Percentiles rank a stretch among this genome's conserved stretches.
phyloP scores from a whole-genome alignment of 2,888 invertebrate species.

The Noctua pronuba region DNA sequence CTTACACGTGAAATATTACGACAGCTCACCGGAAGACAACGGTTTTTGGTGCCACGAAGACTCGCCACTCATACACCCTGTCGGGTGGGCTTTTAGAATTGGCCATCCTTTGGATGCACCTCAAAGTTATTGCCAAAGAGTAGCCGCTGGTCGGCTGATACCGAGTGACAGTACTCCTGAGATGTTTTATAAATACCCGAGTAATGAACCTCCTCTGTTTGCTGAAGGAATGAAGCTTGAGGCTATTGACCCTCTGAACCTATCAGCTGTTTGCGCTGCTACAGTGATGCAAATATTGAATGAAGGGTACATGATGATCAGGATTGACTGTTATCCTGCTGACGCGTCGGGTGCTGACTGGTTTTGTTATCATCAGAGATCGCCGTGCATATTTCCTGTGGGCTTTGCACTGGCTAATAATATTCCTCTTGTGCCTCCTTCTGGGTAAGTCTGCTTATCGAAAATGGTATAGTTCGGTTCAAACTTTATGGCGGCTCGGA shows the following conservation, averaged over 20 bases:
- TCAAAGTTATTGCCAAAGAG: slow-evolving; percentile 93
- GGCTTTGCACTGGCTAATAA: slow-evolving; percentile 97
- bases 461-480: too few relatives aligned
- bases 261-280: slow-evolving; percentile 98
- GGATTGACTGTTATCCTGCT: slow-evolving; percentile 97
- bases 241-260: slow-evolving; percentile 98
- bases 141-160: slow-evolving; percentile 93
- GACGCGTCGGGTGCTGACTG: slow-evolving; percentile 97
- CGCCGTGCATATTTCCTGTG: slow-evolving; percentile 98
- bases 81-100: slow-evolving; percentile 98
- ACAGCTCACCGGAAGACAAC: slow-evolving; percentile 94
- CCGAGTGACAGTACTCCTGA: slow-evolving; percentile 95
- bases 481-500: too few relatives aligned
- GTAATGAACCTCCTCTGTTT: slow-evolving; percentile 91
- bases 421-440: slow-evolving; percentile 96
- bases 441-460: slow-evolving; percentile 82
- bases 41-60: slow-evolving; percentile 99
- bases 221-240: slow-evolving; percentile 98
- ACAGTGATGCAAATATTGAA: slow-evolving; percentile 98
- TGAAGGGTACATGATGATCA: slow-evolving; percentile 98
- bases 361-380: slow-evolving; percentile 99
- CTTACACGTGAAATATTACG: slow-evolving; percentile 97
- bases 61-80: slow-evolving; percentile 98
- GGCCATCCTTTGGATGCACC: slow-evolving; percentile 97
- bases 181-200: slow-evolving; percentile 93